These are phyloP conservation scores for Bergia sp. DNA, from an alignment of 92 coral and sea anemone genomes.

Conservation along the genomic window DNA sequence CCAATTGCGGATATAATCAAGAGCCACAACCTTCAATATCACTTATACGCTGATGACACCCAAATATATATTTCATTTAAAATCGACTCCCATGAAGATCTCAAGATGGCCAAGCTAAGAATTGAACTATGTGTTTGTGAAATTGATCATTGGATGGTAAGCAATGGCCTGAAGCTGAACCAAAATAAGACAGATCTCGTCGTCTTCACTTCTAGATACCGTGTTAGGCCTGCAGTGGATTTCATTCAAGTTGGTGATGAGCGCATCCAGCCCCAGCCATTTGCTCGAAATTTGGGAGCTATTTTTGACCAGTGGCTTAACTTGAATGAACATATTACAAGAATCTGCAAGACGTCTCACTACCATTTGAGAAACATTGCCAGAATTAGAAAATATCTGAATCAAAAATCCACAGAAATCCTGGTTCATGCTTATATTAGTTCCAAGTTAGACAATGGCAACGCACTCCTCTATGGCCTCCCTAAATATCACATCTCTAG, in stretches of 20 bases:
- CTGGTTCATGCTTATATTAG: constrained; percentile 17
- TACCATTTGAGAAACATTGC: constrained; percentile 9
- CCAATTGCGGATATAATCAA: too few species aligned
- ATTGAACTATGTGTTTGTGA: too few species aligned
- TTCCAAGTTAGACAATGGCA: constrained; percentile 11
- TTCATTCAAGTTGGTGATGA: constrained; percentile 22
- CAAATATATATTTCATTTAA: too few species aligned
- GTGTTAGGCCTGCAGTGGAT: not conserved
- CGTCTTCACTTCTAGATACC: not conserved
- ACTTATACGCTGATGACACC: too few species aligned
- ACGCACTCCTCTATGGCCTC: not conserved
- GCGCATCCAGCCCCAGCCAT: not conserved
- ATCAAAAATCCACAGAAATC: constrained; percentile 14
- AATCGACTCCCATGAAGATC: too few species aligned
- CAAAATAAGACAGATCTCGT: not conserved
- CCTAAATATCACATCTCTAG: constrained; percentile 5
- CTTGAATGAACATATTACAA: constrained; percentile 23
- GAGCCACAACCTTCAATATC: too few species aligned
- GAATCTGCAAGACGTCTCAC: constrained; percentile 14
- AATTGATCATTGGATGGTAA: not conserved
- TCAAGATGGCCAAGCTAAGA: too few species aligned
- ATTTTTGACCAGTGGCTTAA: constrained; percentile 8
- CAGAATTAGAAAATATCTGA: constrained; percentile 10
- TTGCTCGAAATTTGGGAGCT: constrained; percentile 12
- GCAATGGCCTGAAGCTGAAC: not conserved